These are phyloP conservation scores for Crossaster papposus DNA, from an alignment of 53 echinoderm and acorn worm genomes.

Conservation along the genomic window DNA sequence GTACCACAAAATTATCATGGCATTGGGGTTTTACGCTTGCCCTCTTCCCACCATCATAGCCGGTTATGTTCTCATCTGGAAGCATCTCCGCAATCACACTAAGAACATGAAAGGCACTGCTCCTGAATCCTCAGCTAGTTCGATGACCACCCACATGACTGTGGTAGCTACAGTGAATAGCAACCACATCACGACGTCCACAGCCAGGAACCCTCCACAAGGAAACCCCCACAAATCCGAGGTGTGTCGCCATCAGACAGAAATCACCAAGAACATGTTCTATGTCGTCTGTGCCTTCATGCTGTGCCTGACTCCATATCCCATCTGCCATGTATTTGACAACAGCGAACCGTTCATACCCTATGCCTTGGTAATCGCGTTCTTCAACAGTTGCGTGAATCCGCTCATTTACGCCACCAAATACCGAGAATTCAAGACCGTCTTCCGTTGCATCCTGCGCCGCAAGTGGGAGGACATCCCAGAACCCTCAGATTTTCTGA, in stretches of 20 bases:
- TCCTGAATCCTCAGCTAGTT: too few species aligned
- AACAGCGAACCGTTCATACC: conserved; percentile 2
- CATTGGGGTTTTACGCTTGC: conserved; percentile 20
- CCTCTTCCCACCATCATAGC: conserved; percentile 21
- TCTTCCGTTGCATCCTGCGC: conserved; percentile 56
- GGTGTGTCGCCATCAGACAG: too few species aligned
- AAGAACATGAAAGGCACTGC: conserved; percentile 14
- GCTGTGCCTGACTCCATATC: conserved; percentile 68
- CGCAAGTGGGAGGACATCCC: conserved; percentile 58
- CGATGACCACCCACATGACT: too few species aligned
- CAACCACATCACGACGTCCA: too few species aligned
- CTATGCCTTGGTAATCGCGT: conserved; percentile 56
- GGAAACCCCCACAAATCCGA: too few species aligned
- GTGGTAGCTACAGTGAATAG: too few species aligned
- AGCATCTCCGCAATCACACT: conserved; percentile 50
- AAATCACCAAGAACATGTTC: conserved; percentile 47
- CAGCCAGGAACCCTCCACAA: conserved; percentile 48
- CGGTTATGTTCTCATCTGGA: conserved; percentile 32
- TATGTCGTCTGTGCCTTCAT: conserved; percentile 65
- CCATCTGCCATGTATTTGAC: conserved; percentile 47
- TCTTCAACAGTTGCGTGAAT: conserved; percentile 70
- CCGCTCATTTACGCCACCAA: conserved; percentile 74
- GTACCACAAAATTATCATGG: too few species aligned
- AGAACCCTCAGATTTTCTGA: conserved; percentile 49
- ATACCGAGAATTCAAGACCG: conserved; percentile 63